Evolutionary conservation across 53 echinoderm and acorn worm species (phyloP).

Genomic region (Patiria pectinifera): DNA sequence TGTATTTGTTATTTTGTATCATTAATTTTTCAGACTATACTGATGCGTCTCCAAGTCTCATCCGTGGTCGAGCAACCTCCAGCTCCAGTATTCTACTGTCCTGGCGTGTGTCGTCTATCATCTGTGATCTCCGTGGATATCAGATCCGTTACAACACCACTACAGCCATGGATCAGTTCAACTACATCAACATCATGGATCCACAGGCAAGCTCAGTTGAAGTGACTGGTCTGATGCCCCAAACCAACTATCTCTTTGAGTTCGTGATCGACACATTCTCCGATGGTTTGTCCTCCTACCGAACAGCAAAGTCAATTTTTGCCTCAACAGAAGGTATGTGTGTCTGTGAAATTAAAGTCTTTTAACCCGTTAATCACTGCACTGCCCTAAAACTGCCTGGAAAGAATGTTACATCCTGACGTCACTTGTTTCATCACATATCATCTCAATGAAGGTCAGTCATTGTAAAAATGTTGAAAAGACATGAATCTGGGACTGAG

Average conservation of each 20-base stretch:
- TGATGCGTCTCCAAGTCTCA: slow-evolving; percentile 59
- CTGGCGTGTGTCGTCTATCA: slow-evolving; percentile 59
- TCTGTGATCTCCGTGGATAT: slow-evolving; percentile 74
- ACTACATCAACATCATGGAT: slow-evolving; percentile 57
- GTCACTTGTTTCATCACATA: too few relatives aligned
- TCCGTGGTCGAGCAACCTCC: not conserved
- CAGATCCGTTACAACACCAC: slow-evolving; percentile 67
- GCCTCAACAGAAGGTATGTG: slow-evolving; percentile 26
- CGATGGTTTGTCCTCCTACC: slow-evolving; percentile 70
- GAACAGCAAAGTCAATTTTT: slow-evolving; percentile 68
- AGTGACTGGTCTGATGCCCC: slow-evolving; percentile 53
- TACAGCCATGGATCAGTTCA: slow-evolving; percentile 45
- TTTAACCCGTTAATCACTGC: too few relatives aligned
- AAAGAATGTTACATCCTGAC: too few relatives aligned
- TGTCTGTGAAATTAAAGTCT: too few relatives aligned
- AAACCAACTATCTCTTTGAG: slow-evolving; percentile 69
- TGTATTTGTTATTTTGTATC: too few relatives aligned
- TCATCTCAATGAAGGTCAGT: too few relatives aligned
- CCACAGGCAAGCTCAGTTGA: slow-evolving; percentile 39
- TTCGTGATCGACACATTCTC: slow-evolving; percentile 63
- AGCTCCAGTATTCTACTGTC: slow-evolving; percentile 19
- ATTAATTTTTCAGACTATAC: slow-evolving; percentile 51
- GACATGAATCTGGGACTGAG: too few relatives aligned
- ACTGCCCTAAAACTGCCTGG: too few relatives aligned
- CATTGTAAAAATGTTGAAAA: too few relatives aligned